Evolutionary conservation across 2,797 vertebrate species (phyloP).

Genomic region (Microchirus variegatus): DNA sequence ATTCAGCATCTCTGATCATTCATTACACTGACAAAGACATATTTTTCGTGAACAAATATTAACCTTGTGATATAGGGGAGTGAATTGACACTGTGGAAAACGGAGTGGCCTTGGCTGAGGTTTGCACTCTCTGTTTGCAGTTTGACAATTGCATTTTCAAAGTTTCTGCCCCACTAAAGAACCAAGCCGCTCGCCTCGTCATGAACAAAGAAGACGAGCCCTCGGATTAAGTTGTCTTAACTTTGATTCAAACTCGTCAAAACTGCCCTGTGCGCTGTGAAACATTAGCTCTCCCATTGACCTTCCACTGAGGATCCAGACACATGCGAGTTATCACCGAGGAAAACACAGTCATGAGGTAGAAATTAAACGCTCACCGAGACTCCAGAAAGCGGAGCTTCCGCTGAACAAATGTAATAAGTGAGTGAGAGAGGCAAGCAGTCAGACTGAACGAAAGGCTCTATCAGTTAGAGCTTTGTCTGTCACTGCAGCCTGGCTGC

Average conservation of each 20-base stretch:
- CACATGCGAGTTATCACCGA: constrained; percentile 60
- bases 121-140: too few species aligned
- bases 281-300: constrained; percentile 17
- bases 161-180: too few species aligned
- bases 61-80: too few species aligned
- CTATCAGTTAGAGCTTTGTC: constrained; percentile 44
- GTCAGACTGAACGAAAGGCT: constrained; percentile 43
- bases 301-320: constrained; percentile 38
- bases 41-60: too few species aligned
- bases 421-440: constrained; percentile 52
- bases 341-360: constrained; percentile 70
- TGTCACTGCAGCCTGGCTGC: constrained; percentile 34
- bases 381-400: constrained; percentile 56
- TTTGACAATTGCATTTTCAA: too few species aligned
- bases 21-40: too few species aligned
- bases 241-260: constrained; percentile 21
- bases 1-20: too few species aligned
- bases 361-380: constrained; percentile 59
- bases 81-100: too few species aligned
- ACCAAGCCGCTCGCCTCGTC: background rate
- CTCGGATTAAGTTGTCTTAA: background rate
- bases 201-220: background rate
- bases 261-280: constrained; percentile 10
- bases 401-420: constrained; percentile 69
- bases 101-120: too few species aligned